phyloP scores from a whole-genome alignment of 92 coral and sea anemone genomes.

The Epizoanthus stellaris region DNA sequence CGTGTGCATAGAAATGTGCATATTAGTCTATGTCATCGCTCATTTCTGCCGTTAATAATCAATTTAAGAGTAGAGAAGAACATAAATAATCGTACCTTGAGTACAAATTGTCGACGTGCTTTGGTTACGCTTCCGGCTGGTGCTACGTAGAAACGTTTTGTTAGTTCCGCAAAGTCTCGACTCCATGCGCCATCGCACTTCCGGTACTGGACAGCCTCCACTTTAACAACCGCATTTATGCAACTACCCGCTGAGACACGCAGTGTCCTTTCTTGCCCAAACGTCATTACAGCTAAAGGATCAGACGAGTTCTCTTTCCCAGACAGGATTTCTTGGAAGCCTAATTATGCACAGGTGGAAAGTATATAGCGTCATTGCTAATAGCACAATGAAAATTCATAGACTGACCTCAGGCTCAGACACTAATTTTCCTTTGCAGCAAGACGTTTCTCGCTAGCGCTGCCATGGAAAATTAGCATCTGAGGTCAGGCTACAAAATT shows the following conservation, averaged over 20 bases:
- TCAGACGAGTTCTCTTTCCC: slow-evolving; percentile 3
- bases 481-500: no score
- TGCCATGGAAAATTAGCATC: no score
- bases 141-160: neutral
- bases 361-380: no score
- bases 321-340: neutral
- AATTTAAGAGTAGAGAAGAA: neutral
- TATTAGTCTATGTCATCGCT: no score
- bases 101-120: neutral
- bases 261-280: neutral
- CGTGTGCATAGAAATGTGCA: no score
- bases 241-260: neutral
- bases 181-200: slow-evolving; percentile 31
- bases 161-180: neutral
- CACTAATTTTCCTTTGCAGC: no score
- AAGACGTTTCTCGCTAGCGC: no score
- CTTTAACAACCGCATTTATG: neutral
- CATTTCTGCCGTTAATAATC: neutral
- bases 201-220: neutral
- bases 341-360: neutral
- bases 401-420: no score
- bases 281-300: slow-evolving; percentile 11
- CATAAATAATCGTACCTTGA: neutral
- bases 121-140: neutral
- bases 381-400: no score